Evolutionary conservation across 2,113 vertebrate genomes (phyloP), one percentile per base, ranked within the genome.

Genomic region (Columba livia): DNA sequence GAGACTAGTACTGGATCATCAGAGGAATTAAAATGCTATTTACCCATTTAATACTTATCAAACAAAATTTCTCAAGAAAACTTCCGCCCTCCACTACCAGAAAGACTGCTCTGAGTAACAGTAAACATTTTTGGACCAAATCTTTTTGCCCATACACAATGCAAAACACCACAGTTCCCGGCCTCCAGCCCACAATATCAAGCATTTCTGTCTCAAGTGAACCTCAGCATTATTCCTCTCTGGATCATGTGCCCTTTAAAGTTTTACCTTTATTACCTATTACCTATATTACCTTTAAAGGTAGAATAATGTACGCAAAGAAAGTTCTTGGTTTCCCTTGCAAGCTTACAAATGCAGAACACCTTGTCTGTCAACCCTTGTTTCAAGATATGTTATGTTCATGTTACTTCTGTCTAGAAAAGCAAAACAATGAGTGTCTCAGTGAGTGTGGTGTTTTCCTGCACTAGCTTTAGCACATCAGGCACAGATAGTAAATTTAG

Each of bases 171-270:
- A 80, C 9, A 12, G 88, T 66, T 95, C 84, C 89, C 93, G 75
- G 65, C 67, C 74, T 92, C 62, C 69, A 53, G 92, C 74, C 69
- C 83, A 95, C 77, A 91, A 29, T 42, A 73, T 91, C 84, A 93
- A 91, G 78, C 69, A 96, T 78, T 84, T 96, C 25, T 92, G 67
- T 91, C 93, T 92, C 90, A 95, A 88, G 25, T 85, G 58, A 96
- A 94, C 94, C 85, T 94, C 88, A 89, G 85, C 42, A 17, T 44
- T 44, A 44, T 44, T 75, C 90, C 80, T 97, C 96, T 69, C 92
- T 94, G 79, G 70, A 94, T 94, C 79, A 97, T 81, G 80, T 96
- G 87, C 58, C 81, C 87, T 95, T 94, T 91, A 83, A 85, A 94
- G 85, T 89, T 94, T n/a, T n/a, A n/a, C n/a, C n/a, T n/a, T n/a